Base-by-base conservation (phyloP, 2,797 vertebrate genomes). In the Enteromius treurensis region DNA sequence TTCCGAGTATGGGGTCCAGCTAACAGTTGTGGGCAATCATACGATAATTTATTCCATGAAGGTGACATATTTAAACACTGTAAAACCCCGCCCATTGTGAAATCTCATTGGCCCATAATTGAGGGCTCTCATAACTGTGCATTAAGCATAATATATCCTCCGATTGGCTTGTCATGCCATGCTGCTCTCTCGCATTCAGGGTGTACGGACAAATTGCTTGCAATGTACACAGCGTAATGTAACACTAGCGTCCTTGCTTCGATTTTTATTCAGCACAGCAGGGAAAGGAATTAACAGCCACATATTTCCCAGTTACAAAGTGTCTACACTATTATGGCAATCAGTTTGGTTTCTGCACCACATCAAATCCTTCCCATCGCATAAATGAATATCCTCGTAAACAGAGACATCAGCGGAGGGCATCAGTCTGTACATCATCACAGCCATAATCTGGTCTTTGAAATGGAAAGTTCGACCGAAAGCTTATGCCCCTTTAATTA, bases 401-500 rank as follows among this genome's bases (percentile, higher is more conserved):
- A 81, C 80, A 74, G 76, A 29, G 70, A 67, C 79, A 86, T 86
- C 76, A 53, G 47, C 6, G 68, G 70, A 80, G 65, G 51, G 77
- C 55, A 79, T 82, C 65, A 64, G 77, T 85, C 69, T 73, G 79
- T 60, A 73, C 32, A 55, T 81, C 77, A 81, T 62, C 65, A 68
- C n/a, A 76, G 58, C 26, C 40, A 81, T 81, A 81, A 77, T 79
- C 71, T 77, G n/a, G 68, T 84, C 60, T 62, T 70, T 29, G 77
- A 70, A 51, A 79, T 75, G 64, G 58, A 68, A 77, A 64, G 79
- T 65, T 79, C 83, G 79, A 69, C 77, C 32, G 49, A 60, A 84
- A 83, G 80, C 82, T 76, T 83, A 88, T 84, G 71, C 76, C 79
- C 42, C 75, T 87, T 82, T 89, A 87, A 88, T 89, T 81, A 77